A percentile compares a stretch with the other conserved stretches of the same genome.
Conservation (phyloP, 2,113 vertebrate genomes). For the Chionomys nivalis region DNA sequence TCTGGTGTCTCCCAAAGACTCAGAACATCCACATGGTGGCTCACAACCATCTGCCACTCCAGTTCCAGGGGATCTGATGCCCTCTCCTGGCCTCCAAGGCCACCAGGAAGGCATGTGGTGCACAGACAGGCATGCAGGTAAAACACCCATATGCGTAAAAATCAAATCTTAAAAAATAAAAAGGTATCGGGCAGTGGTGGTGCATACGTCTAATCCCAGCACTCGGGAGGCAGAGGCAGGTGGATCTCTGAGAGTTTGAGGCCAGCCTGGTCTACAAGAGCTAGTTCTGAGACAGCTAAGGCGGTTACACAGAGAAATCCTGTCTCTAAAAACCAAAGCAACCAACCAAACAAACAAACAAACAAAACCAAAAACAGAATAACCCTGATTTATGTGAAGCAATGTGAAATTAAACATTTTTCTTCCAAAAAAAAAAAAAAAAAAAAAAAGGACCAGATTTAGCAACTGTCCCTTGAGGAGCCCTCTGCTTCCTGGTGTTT, state of each 20-base stretch:
- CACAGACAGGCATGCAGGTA: not conserved
- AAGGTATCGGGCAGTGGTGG: too few species aligned
- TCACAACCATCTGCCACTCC: not conserved
- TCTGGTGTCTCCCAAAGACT: not conserved
- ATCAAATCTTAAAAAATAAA: not conserved
- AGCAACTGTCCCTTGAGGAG: not conserved
- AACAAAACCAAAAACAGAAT: not conserved
- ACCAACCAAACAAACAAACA: not conserved
- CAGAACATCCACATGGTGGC: not conserved
- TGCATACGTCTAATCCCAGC: too few species aligned
- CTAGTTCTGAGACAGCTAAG: too few species aligned
- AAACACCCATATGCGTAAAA: not conserved
- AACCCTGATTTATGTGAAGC: not conserved
- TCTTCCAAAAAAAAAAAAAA: not conserved
- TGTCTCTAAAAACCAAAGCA: too few species aligned
- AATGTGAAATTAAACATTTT: not conserved
- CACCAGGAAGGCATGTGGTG: not conserved
- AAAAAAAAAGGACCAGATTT: not conserved
- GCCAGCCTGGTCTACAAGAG: too few species aligned
- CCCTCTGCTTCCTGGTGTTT: not conserved
- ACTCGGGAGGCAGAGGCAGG: too few species aligned
- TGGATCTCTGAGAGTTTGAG: too few species aligned
- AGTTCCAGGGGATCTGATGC: not conserved
- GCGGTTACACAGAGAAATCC: too few species aligned
- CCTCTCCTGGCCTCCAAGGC: not conserved